Evolutionary conservation across 2,797 vertebrate species (phyloP), one percentile per base, ranked within the genome.

Genomic region (Tokudaia tokunoshimensis): DNA sequence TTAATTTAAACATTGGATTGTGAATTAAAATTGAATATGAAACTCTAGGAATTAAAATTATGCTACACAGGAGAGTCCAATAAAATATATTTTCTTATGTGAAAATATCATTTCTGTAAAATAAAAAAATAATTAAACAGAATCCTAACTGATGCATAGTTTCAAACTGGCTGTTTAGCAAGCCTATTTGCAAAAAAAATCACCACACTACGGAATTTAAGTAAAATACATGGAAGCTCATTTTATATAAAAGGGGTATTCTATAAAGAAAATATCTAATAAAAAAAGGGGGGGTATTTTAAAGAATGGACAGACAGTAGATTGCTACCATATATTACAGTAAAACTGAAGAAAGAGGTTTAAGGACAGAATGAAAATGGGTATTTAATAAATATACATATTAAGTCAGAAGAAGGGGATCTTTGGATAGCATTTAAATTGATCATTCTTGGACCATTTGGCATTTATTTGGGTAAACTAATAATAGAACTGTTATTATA

Each of bases 381-480:
- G 13, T 41, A 70, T 74, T 86, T 95, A 65, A 63, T 92, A 87
- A 63, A 5, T 11, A 67, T 17, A 44, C 63, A 75, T 89, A 50
- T 89, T 75, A 93, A 96, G 80, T 80, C 10, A 12, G 34, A 15
- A 7, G 2, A 19, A 86, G 57, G 29, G 9, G 37, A 3, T 15
- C 15, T 75, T 59, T 12, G 74, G 78, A 59, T 86, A 37, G 59
- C 47, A 80, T 82, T 52, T 76, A 47, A 93, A 72, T 78, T 87
- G 47, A 79, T 67, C 7, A 3, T 76, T 1, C 20, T 74, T 96
- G 76, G 55, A 70, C 34, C 59, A n/a, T 24, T 14, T 61, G 41
- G 4, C 72, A 67, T 93, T 94, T 86, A 91, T 84, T 93, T 70
- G 57, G 1, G 50, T 89, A 93, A 92, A 52, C 29, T 89, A 31